Base-by-base conservation (phyloP, 1,140 invertebrate genomes). In the Asbolus verrucosus region DNA sequence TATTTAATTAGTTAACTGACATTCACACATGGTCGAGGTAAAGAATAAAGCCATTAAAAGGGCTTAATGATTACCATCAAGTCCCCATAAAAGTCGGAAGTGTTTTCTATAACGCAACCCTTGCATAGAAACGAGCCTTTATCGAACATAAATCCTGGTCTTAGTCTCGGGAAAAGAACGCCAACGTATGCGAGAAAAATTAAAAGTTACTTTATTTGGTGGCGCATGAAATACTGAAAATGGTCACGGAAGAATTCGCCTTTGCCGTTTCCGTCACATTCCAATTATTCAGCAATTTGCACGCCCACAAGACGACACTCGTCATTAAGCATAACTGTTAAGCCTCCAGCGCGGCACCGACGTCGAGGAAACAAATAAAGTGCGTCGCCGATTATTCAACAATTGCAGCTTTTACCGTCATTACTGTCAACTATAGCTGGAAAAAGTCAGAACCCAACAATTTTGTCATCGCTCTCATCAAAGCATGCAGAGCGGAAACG, bases 101-200 rank as follows among this genome's bases (percentile, higher is more conserved):
- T 68, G 36, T 67, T 67, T 67, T 59, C 66, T 67, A 68, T 68
- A 68, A 68, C 46, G 66, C 54, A 68, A 72, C 46, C 62, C 41
- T 69, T 72, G 27, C 70, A 36, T 43, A 31, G 39, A 69, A 65
- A 66, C 27, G 21, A 19, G 11, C 15, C 39, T 13, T 16, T 27
- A n/a, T 16, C 16, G 50, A 59, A 50, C 66, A 54, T 68, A 68
- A 68, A 68, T 68, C 24, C 14, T 61, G n/a, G 46, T 33, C 46
- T 68, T 68, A 46, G 65, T 2, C 27, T 21, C 5, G n/a, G 6
- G 54, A 66, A 43, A 66, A 66, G 46, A 54, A 54, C 46, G 60
- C 60, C 65, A 72, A 41, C 70, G 69, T 72, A 60, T 72, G 70
- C 66, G 59, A 73, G 60, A 69, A 70, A 68, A 73, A 73, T 73